These are phyloP conservation scores for Pseudomugil tenellus DNA, from an alignment of 2,797 vertebrate genomes.

Conservation along the genomic window DNA sequence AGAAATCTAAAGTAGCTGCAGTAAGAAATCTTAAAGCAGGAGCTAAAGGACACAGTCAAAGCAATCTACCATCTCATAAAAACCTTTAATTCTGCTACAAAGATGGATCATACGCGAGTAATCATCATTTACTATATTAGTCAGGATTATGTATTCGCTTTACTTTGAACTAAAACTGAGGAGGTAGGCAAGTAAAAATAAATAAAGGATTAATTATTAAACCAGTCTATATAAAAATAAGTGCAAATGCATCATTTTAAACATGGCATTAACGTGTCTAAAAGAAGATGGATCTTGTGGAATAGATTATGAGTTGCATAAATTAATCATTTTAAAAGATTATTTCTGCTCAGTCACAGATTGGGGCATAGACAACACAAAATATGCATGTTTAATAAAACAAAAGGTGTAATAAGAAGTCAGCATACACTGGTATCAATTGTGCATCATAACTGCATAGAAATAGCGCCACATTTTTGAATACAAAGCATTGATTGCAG, in stretches of 20 bases:
- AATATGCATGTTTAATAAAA: neutral
- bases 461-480: neutral
- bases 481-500: neutral
- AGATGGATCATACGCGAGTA: neutral
- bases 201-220: slow-evolving; percentile 16
- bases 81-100: neutral
- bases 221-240: neutral
- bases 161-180: neutral
- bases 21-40: slow-evolving; percentile 28
- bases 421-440: neutral
- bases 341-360: neutral
- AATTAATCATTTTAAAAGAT: slow-evolving; percentile 21
- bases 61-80: neutral
- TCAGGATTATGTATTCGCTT: slow-evolving; percentile 24
- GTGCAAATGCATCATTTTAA: neutral
- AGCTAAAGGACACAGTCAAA: slow-evolving; percentile 38
- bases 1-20: slow-evolving; percentile 10
- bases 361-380: neutral
- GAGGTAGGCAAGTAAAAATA: slow-evolving; percentile 9
- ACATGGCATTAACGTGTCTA: neutral
- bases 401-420: neutral
- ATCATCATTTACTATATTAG: slow-evolving; percentile 29
- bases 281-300: slow-evolving; percentile 6
- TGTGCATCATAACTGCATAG: neutral
- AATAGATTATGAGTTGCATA: slow-evolving; percentile 33